Percentiles rank a stretch among this genome's conserved stretches.
These are phyloP conservation scores for Cecropterus lyciades DNA, from an alignment of 1,140 invertebrate species.

Conservation along the genomic window DNA sequence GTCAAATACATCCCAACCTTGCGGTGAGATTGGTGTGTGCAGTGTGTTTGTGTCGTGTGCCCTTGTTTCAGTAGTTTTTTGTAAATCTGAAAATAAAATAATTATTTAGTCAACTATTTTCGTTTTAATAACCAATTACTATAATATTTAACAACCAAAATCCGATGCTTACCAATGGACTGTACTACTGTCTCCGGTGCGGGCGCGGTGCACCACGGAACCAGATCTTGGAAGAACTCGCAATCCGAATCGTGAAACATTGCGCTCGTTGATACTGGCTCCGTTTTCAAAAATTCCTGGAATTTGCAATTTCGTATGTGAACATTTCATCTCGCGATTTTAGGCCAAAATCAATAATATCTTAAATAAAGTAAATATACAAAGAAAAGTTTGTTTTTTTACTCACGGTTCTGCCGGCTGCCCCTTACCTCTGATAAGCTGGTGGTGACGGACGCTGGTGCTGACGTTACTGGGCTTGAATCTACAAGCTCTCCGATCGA, in stretches of 20 bases:
- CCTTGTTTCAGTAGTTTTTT: slow-evolving; percentile 63
- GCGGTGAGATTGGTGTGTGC: slow-evolving; percentile 73
- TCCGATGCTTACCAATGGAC: slow-evolving; percentile 67
- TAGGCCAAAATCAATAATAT: slow-evolving; percentile 47
- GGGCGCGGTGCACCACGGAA: slow-evolving; percentile 69
- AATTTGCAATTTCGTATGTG: slow-evolving; percentile 57
- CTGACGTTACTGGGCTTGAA: slow-evolving; percentile 51
- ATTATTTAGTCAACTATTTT: background rate
- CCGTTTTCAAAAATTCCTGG: slow-evolving; percentile 77
- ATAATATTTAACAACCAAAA: background rate
- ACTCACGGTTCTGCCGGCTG: slow-evolving; percentile 63
- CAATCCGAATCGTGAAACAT: slow-evolving; percentile 76
- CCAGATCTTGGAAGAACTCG: slow-evolving; percentile 81
- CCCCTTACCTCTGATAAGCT: slow-evolving; percentile 76
- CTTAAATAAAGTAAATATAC: slow-evolving; percentile 58
- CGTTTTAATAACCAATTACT: background rate
- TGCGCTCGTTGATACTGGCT: slow-evolving; percentile 61
- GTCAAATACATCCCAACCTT: slow-evolving; percentile 70
- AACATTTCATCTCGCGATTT: slow-evolving; percentile 37
- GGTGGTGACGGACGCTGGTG: slow-evolving; percentile 51
- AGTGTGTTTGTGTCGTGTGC: slow-evolving; percentile 72
- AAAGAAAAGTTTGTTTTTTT: slow-evolving; percentile 49
- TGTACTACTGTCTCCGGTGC: slow-evolving; percentile 70
- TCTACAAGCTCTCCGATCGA: slow-evolving; percentile 65
- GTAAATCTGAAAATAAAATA: slow-evolving; percentile 60